Percentiles rank a stretch among this genome's conserved stretches.
Evolutionary conservation across 2,797 vertebrate species (phyloP).

Genomic region (Typhlichthys eigenmanni): DNA sequence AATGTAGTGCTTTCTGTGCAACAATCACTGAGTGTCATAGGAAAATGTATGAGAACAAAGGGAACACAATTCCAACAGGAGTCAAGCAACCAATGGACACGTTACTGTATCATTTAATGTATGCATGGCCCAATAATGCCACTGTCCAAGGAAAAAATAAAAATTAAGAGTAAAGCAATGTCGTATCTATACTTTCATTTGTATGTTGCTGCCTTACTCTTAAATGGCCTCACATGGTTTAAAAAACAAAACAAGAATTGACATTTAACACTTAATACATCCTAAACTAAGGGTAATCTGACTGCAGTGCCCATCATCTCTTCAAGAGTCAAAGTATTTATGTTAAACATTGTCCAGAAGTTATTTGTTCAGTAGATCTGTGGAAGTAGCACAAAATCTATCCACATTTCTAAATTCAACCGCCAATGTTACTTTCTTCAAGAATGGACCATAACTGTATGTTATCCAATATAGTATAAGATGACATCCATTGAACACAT

Average conservation of each 20-base stretch:
- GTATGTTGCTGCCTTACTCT: slow-evolving; percentile 32
- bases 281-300: no score
- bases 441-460: no score
- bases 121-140: not conserved
- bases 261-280: no score
- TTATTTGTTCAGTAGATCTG: slow-evolving; percentile 19
- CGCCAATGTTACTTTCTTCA: no score
- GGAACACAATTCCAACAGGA: slow-evolving; percentile 1
- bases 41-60: slow-evolving; percentile 55
- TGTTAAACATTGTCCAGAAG: no score
- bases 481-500: no score
- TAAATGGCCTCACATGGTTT: slow-evolving; percentile 29
- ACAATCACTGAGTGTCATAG: slow-evolving; percentile 66
- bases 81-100: not conserved
- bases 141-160: not conserved
- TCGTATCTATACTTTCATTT: no score
- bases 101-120: not conserved
- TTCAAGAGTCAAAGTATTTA: slow-evolving; percentile 3
- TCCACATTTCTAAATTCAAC: no score
- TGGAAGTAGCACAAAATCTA: no score
- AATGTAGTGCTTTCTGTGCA: slow-evolving; percentile 67
- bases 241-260: not conserved
- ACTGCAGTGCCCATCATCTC: not conserved
- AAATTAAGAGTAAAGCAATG: slow-evolving; percentile 29
- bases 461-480: no score